Conservation (phyloP, 2,888 invertebrate genomes). For the Mesorhabditis spiculigera region DNA sequence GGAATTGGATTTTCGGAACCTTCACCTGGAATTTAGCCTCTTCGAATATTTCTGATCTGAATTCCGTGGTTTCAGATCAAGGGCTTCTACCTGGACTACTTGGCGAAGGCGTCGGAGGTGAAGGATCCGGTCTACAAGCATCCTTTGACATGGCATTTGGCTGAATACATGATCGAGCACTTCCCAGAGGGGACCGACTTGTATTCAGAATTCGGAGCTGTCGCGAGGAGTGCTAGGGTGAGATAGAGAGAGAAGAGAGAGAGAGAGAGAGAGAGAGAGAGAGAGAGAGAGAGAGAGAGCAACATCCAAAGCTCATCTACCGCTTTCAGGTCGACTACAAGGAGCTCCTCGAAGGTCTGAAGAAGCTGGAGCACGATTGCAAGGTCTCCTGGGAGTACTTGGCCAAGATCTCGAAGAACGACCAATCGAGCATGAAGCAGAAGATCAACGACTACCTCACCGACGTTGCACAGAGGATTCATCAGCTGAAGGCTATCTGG, state of each 20-base stretch:
- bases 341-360: constrained; percentile 78
- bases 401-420: constrained; percentile 48
- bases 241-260: constrained; percentile 29
- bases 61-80: constrained; percentile 68
- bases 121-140: constrained; percentile 95
- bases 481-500: constrained; percentile 84
- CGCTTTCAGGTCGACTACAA: constrained; percentile 81
- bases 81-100: constrained; percentile 94
- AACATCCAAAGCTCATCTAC: neutral
- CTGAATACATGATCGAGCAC: constrained; percentile 93
- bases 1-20: too few relatives aligned
- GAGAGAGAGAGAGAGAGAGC: neutral
- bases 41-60: neutral
- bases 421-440: constrained; percentile 49
- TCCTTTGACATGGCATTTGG: constrained; percentile 90
- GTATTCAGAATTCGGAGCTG: constrained; percentile 75
- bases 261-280: neutral
- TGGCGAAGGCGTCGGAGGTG: constrained; percentile 74
- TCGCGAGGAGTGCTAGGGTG: constrained; percentile 69
- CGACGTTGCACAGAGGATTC: constrained; percentile 94
- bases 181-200: constrained; percentile 91
- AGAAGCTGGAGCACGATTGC: constrained; percentile 87
- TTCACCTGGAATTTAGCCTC: too few relatives aligned
- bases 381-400: constrained; percentile 65
- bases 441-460: constrained; percentile 84